These are phyloP conservation scores for Anabas testudineus DNA, from an alignment of 2,797 vertebrate genomes.

Conservation along the genomic window DNA sequence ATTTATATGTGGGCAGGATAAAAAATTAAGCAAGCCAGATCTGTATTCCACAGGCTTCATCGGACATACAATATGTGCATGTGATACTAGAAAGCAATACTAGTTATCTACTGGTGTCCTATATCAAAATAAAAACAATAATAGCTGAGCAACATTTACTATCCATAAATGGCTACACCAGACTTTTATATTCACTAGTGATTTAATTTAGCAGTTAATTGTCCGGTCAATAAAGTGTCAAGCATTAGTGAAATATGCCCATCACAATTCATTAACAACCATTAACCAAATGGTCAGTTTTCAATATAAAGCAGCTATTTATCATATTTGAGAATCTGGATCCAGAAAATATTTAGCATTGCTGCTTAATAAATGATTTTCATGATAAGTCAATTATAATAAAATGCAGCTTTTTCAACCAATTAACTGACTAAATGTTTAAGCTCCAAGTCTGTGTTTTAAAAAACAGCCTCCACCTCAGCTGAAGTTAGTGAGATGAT, in stretches of 20 bases:
- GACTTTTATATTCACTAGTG: neutral
- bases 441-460: neutral
- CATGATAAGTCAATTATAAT: neutral
- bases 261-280: neutral
- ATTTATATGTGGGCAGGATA: constrained; percentile 47
- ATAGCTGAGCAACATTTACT: neutral
- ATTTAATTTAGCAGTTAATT: neutral
- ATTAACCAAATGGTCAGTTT: neutral
- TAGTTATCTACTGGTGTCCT: neutral
- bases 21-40: constrained; percentile 31
- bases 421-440: neutral
- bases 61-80: constrained; percentile 14
- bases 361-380: constrained; percentile 1
- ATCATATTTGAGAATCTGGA: neutral
- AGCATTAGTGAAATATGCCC: neutral
- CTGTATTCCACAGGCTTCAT: constrained; percentile 16
- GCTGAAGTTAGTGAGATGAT: neutral
- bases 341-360: neutral
- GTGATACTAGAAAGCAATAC: constrained; percentile 7
- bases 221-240: constrained; percentile 8
- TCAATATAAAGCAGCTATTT: neutral
- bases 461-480: neutral
- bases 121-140: neutral
- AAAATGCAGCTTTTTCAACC: neutral
- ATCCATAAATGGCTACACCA: neutral